These are phyloP conservation scores for Pelobates cultripes DNA, from an alignment of 2,797 vertebrate species.

Conservation along the genomic window DNA sequence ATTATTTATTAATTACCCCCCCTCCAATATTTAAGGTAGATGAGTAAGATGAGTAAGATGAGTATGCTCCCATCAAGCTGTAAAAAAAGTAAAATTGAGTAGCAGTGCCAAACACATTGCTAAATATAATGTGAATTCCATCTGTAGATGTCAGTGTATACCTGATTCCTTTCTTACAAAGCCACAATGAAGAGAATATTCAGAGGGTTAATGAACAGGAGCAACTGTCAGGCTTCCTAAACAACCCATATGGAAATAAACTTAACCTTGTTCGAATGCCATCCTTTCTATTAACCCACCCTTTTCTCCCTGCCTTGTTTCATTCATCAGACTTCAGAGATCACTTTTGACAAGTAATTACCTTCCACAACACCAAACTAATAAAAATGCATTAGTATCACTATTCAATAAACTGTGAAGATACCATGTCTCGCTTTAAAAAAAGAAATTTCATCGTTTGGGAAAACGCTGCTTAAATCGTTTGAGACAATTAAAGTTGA, in stretches of 20 bases:
- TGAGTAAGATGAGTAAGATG: no score
- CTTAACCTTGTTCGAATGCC: slow-evolving; percentile 24
- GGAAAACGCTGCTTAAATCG: slow-evolving; percentile 33
- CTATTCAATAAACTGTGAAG: slow-evolving; percentile 36
- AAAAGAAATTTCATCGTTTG: slow-evolving; percentile 23
- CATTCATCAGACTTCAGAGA: slow-evolving; percentile 36
- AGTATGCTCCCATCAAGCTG: no score
- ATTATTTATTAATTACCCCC: no score
- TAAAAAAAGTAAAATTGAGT: no score
- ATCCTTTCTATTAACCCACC: slow-evolving; percentile 37
- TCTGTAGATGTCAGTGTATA: no score
- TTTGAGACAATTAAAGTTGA: slow-evolving; percentile 22
- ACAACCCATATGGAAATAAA: slow-evolving; percentile 23
- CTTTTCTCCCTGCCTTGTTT: slow-evolving; percentile 24
- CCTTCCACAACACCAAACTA: slow-evolving; percentile 35
- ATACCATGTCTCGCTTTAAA: slow-evolving; percentile 24
- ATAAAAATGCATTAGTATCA: slow-evolving; percentile 51
- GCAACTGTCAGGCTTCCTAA: slow-evolving; percentile 22
- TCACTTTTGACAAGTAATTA: slow-evolving; percentile 49
- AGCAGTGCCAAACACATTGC: no score
- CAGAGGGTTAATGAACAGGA: slow-evolving; percentile 20
- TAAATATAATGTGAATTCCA: no score
- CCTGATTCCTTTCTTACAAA: not conserved
- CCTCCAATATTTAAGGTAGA: no score
- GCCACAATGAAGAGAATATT: not conserved